phyloP scores from a whole-genome alignment of 2,113 vertebrate genomes.

The Anoura caudifer region DNA sequence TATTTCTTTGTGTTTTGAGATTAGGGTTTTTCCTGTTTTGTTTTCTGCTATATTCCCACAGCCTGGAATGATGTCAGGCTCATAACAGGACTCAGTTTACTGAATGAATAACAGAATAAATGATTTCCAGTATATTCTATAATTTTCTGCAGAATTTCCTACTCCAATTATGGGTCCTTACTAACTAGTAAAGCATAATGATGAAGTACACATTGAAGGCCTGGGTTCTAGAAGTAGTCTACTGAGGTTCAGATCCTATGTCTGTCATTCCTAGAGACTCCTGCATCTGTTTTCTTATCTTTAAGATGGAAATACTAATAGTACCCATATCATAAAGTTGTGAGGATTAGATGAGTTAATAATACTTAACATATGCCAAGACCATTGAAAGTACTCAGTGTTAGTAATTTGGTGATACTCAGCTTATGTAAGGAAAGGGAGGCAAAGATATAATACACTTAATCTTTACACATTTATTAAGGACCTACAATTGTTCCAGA shows the following conservation, averaged over 20 bases:
- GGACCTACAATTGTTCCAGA: neutral
- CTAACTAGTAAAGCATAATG: neutral
- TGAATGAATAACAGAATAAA: neutral
- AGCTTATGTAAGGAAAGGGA: neutral
- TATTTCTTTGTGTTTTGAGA: conserved; percentile 15
- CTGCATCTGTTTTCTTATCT: neutral
- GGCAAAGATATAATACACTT: neutral
- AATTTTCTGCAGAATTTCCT: neutral
- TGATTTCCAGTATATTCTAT: neutral
- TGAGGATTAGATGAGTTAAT: neutral
- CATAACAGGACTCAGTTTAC: neutral
- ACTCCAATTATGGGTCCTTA: neutral
- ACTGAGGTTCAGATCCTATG: neutral
- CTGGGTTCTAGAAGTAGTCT: neutral
- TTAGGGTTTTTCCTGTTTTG: conserved; percentile 21
- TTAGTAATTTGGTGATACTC: conserved; percentile 21
- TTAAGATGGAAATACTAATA: neutral
- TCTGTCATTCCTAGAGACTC: neutral
- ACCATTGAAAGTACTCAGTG: neutral
- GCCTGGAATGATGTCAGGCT: neutral
- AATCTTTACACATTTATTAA: neutral
- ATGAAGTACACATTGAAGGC: neutral
- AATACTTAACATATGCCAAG: neutral
- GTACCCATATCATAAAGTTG: neutral
- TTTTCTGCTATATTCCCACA: neutral